Percentiles rank a stretch among this genome's conserved stretches.
phyloP scores from a whole-genome alignment of 2,888 invertebrate genomes.

The Machimus rusticus region DNA sequence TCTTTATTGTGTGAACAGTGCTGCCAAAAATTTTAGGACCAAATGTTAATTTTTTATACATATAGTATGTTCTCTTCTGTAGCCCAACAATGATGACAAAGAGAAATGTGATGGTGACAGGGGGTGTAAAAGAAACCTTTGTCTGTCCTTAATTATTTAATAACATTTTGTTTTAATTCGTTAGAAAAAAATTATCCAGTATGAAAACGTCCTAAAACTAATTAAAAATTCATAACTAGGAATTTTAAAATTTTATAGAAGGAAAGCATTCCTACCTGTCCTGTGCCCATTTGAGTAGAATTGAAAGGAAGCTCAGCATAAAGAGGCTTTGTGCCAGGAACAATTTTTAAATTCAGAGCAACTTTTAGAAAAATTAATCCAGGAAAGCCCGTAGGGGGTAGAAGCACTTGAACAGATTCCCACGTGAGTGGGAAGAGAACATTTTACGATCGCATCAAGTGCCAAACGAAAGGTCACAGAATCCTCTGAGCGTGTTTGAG shows the following conservation, averaged over 20 bases:
- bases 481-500: background rate
- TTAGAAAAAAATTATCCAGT: no score
- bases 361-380: background rate
- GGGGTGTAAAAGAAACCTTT: no score
- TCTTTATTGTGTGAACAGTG: no score
- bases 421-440: background rate
- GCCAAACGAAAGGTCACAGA: background rate
- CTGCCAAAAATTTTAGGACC: no score
- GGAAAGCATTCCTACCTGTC: background rate
- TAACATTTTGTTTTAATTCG: no score
- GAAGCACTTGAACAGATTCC: background rate
- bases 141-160: no score
- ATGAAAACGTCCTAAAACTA: background rate
- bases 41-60: no score
- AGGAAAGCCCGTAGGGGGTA: background rate
- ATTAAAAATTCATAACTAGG: background rate
- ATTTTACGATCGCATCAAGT: background rate
- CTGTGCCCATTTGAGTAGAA: background rate
- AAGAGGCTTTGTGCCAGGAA: background rate
- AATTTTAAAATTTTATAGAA: background rate
- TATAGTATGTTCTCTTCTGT: no score
- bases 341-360: background rate
- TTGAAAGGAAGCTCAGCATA: background rate
- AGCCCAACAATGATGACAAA: no score
- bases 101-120: no score